Conservation (phyloP, 2,113 vertebrate species). For the Coptodon bakossiorum region DNA sequence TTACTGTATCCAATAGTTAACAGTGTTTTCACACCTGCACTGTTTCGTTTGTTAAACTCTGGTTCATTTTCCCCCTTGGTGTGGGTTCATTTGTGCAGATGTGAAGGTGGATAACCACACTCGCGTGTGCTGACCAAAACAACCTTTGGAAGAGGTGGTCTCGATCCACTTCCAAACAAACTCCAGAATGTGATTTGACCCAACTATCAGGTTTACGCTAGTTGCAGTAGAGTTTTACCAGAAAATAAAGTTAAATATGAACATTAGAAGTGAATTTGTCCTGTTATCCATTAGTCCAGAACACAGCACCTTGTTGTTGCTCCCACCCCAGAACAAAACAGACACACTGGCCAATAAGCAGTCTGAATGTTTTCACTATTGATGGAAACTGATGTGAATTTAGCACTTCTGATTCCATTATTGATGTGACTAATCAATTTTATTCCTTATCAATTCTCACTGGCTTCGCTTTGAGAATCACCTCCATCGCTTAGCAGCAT, state of each 20-base stretch:
- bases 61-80: background rate
- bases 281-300: background rate
- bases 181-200: background rate
- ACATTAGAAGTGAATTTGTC: background rate
- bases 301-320: background rate
- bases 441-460: background rate
- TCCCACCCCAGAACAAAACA: background rate
- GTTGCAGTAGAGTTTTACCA: background rate
- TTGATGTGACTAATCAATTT: background rate
- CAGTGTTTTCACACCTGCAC: background rate
- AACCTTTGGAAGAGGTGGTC: background rate
- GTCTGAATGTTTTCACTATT: background rate
- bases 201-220: rapidly evolving
- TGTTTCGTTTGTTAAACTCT: background rate
- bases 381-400: background rate
- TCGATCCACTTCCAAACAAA: background rate
- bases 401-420: background rate
- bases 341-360: background rate
- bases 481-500: background rate
- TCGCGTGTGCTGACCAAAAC: background rate
- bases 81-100: background rate
- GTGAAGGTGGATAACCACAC: background rate
- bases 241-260: background rate
- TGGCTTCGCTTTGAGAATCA: background rate
- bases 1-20: background rate